phyloP scores from a whole-genome alignment of 2,113 vertebrate genomes.

The Salvelinus namaycush region DNA sequence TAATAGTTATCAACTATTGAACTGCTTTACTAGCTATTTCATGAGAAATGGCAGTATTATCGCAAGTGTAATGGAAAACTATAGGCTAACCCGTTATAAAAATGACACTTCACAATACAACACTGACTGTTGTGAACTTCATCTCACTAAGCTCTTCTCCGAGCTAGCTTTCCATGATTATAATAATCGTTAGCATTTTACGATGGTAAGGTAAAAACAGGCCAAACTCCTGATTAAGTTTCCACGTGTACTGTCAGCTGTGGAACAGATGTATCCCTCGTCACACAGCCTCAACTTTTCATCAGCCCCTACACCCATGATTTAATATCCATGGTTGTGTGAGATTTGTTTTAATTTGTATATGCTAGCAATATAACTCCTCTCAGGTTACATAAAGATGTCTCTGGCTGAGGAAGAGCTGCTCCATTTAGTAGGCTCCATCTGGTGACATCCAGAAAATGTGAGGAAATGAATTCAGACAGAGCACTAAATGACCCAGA shows the following conservation, averaged over 20 bases:
- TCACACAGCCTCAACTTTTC: neutral
- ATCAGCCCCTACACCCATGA: neutral
- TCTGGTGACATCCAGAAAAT: neutral
- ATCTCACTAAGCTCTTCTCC: no score
- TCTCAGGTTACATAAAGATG: conserved; percentile 1
- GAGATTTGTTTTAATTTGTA: neutral
- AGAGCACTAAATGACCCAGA: no score
- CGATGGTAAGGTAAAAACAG: neutral
- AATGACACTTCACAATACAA: no score
- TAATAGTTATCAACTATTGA: no score
- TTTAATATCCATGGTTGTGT: neutral
- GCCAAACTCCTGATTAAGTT: neutral
- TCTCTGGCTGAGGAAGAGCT: neutral
- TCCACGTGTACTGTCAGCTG: neutral
- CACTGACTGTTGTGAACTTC: no score
- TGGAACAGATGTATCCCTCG: neutral
- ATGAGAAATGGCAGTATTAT: no score
- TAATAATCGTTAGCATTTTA: neutral
- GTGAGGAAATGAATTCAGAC: no score
- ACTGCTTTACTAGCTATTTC: no score
- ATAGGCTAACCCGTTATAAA: no score
- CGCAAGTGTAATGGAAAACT: no score
- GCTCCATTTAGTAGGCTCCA: neutral
- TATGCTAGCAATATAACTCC: neutral
- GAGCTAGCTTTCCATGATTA: no score